Base-by-base conservation (phyloP, 2,797 vertebrate species). In the Sebastes vulpes region DNA sequence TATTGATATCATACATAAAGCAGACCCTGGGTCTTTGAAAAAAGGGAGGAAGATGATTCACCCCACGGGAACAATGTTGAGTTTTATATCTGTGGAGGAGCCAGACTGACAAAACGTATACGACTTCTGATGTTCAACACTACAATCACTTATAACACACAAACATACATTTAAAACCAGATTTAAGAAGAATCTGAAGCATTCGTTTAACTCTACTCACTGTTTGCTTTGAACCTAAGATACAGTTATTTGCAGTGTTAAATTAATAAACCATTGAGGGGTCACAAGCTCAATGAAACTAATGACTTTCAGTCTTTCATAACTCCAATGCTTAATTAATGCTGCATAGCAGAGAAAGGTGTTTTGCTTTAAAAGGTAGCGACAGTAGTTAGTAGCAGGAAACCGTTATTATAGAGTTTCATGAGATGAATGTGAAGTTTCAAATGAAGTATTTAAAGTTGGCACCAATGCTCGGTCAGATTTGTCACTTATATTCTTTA, bases 1-100 rank as follows among this genome's bases (percentile, higher is more conserved):
- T 66, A 76, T 63, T 31, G 68, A 64, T 66, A 67, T 86, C 64
- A 69, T 31, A 61, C 70, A 76, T 78, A 66, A 83, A 78, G 73
- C 63, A 66, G 66, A 68, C 9, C 48, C 57, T 46, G 56, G 8
- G 60, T 75, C 70, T 79, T 80, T 77, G 29, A 25, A 23, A 20
- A 57, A 46, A 20, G 57, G 32, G 7, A 75, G 4, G 3, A 26
- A 32, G 53, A 82, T 60, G 67, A 77, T 73, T 79, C 46, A 53
- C 12, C 65, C 57, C 53, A 26, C 18, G 29, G 56, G 53, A 72
- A 32, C 2, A 54, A 1, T 9, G 46, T 35, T 67, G 48, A 57
- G 18, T 26, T 66, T 65, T 53, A 26, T 63, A 65, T 54, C 38
- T 50, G 23, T 76, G 32, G 20, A 50, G 52, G 65, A 80, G 48